Base-by-base conservation (phyloP, 2,797 vertebrate genomes). In the Kryptopterus vitreolus region DNA sequence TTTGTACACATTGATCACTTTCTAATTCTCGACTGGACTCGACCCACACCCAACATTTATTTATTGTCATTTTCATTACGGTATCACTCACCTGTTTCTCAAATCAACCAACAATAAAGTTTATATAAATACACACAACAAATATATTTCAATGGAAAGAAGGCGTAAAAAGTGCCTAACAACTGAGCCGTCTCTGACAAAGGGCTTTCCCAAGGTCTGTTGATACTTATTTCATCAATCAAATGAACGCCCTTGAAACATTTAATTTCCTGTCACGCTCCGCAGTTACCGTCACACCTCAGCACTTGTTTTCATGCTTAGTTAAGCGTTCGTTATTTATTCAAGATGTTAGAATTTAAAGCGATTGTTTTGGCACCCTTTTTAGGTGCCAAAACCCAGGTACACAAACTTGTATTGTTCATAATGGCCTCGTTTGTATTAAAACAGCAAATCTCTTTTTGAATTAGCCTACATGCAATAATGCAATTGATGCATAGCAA, bases 1-100 rank as follows among this genome's bases (percentile, higher is more conserved):
- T 73, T 82, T 87, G 46, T 83, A 78, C 83, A 57, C 61, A 50
- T 82, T 69, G 79, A 12, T 76, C 24, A 9, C 38, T 77, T 79
- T 12, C 48, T 71, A 62, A 31, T 33, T 46, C 53, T 55, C 43
- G 61, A 20, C 13, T 82, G 59, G 78, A 65, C 79, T 80, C 26
- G 26, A 53, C 57, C 62, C 3, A 65, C 26, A 46, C 22, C 5
- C 46, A 57, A 33, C 24, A 33, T 71, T 80, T 59, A 46, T 26
- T 69, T 82, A 20, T 52, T n/a, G 63, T 24, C 16, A 59, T 55
- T 77, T 72, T 59, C 52, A 55, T 69, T 78, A 24, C 33, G 58
- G 63, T 43, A 65, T 69, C 69, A 20, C 59, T 61, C 43, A 58
- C 66, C 50, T 77, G 59, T 74, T 82, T 81, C 77, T 69, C 63